Evolutionary conservation across 1,140 invertebrate species (phyloP).

Genomic region (Caenorhabditis inopinata): DNA sequence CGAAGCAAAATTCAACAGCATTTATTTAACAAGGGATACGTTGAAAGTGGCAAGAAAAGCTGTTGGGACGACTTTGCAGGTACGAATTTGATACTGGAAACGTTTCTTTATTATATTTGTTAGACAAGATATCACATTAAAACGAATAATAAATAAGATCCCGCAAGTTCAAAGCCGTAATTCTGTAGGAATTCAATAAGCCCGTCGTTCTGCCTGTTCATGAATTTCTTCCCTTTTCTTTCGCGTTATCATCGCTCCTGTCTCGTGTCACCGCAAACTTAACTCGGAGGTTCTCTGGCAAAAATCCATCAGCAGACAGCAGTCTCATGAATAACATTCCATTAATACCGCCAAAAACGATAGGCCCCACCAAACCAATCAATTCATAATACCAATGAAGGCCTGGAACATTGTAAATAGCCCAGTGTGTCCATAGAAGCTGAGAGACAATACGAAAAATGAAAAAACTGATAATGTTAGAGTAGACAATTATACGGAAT

Average conservation of each 20-base stretch:
- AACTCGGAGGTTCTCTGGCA: slow-evolving; percentile 40
- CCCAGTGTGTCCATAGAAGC: neutral
- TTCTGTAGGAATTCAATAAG: neutral
- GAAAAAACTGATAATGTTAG: slow-evolving; percentile 56
- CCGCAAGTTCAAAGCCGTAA: neutral
- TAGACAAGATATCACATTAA: too few relatives aligned
- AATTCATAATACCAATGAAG: slow-evolving; percentile 21
- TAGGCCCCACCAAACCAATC: slow-evolving; percentile 47
- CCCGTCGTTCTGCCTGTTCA: neutral
- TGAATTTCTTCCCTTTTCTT: slow-evolving; percentile 33
- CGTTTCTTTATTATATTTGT: too few relatives aligned
- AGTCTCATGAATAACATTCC: slow-evolving; percentile 52
- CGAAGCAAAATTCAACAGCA: neutral
- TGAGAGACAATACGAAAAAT: slow-evolving; percentile 44
- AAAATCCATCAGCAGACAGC: slow-evolving; percentile 55
- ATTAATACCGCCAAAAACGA: slow-evolving; percentile 55
- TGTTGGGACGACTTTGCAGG: neutral
- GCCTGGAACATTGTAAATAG: slow-evolving; percentile 1
- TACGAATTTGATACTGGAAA: neutral
- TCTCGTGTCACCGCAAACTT: neutral
- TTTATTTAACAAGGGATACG: neutral
- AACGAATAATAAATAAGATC: too few relatives aligned
- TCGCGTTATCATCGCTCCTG: neutral
- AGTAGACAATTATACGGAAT: slow-evolving; percentile 40
- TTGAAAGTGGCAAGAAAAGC: slow-evolving; percentile 2